Base-by-base conservation (phyloP, 2,797 vertebrate genomes). In the Syndactyla subalaris region DNA sequence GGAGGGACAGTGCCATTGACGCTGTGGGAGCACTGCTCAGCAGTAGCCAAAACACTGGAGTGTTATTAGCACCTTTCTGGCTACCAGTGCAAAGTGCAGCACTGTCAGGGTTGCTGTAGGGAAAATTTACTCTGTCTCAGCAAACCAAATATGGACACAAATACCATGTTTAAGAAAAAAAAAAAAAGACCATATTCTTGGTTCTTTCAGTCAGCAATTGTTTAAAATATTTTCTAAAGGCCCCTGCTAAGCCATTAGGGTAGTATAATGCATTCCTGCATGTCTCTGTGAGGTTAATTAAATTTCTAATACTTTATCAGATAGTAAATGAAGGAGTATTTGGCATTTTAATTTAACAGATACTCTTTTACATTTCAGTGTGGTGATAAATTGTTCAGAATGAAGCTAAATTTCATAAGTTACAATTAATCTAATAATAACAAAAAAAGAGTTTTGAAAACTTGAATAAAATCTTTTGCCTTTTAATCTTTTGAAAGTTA, bases 271-370 rank as follows among this genome's bases (percentile, higher is more conserved):
- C 10, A 43, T 4, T 67, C n/a, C 57, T 65, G 12, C 9, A 18
- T 89, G 20, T 82, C n/a, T 91, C 39, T 75, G 24, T 79, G 49
- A 84, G 95, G 84, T 72, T 86, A 91, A 66, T 88, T 85, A 59
- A 3, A 34, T 52, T 77, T 58, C 36, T 72, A 65, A 81, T 75
- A 74, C 38, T 71, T 74, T 46, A 76, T 62, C 57, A 73, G 68
- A 34, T 43, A 39, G 16, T 30, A 71, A 95, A 15, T 78, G 49
- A 80, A 71, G 18, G 18, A 51, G 5, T 52, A 57, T 70, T 83
- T 85, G 32, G 29, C 20, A n/a, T 85, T 92, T 67, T 77, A 85
- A 85, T 48, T 62, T 82, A 71, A 67, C 24, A 76, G 43, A 45
- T 57, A 39, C 39, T 81, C 29, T 54, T 75, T 66, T 81, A 65